Conservation (phyloP, 1,140 invertebrate genomes). For the Drosophila setifemur region DNA sequence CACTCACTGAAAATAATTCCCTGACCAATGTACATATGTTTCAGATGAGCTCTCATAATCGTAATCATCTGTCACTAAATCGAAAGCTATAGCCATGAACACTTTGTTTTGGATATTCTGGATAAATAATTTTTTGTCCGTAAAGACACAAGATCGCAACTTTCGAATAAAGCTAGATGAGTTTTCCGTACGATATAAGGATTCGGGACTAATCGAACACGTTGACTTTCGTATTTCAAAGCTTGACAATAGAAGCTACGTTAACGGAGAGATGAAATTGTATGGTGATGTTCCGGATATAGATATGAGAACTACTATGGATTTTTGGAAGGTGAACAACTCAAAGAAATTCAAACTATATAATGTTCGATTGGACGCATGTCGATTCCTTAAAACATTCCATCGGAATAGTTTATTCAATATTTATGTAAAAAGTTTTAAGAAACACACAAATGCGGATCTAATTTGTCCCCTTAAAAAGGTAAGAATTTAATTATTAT, state of each 20-base stretch:
- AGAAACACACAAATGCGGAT: conserved; percentile 1
- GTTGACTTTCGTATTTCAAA: conserved; percentile 5
- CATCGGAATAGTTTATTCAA: conserved; percentile 39
- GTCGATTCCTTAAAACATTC: conserved; percentile 21
- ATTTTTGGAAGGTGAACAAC: conserved; percentile 14
- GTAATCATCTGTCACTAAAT: neutral
- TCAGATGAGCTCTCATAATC: neutral
- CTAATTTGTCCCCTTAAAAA: conserved; percentile 29
- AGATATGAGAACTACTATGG: conserved; percentile 23
- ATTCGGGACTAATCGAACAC: conserved; percentile 1
- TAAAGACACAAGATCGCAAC: conserved; percentile 2
- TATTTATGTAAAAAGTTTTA: conserved; percentile 29
- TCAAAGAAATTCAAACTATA: conserved; percentile 28
- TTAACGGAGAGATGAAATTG: conserved; percentile 10
- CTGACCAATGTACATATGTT: too few relatives aligned
- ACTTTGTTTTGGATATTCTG: conserved; percentile 4
- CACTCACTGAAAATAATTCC: too few relatives aligned
- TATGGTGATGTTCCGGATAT: conserved; percentile 1
- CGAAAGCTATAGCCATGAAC: neutral
- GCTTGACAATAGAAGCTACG: conserved; percentile 11
- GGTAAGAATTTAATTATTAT: neutral
- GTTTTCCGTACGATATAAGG: conserved; percentile 9
- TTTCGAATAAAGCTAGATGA: conserved; percentile 38
- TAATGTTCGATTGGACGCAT: conserved; percentile 25
- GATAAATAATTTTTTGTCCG: neutral